Base-by-base conservation (phyloP, 2,888 invertebrate species). In the Vanessa cardui region DNA sequence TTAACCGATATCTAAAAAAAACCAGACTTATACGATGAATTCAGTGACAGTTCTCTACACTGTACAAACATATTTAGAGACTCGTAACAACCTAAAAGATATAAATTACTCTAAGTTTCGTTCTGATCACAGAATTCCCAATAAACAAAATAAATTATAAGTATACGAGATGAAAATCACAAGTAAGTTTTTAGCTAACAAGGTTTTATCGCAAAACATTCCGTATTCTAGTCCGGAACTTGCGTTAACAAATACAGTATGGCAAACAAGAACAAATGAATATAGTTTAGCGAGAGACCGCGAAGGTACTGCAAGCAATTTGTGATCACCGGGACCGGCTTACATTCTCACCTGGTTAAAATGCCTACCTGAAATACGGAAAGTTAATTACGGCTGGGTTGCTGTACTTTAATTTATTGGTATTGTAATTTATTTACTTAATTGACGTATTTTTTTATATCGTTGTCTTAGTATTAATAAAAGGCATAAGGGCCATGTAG, bases 201-300 rank as follows among this genome's bases (percentile, higher is more conserved):
- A 61, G 33, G 56, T 46, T 66, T 66, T 60, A 54, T 64, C 45
- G 45, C 54, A 64, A 49, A 49, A 54, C 60, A 60, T 68, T 56
- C 15, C 49, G 56, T 74, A 70, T 68, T 72, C 76, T 81, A 73
- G 39, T 44, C 72, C 64, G 66, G 66, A 82, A 82, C 76, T 80
- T 77, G 73, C 75, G 78, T 82, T 77, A 79, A 82, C 80, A 81
- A 80, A 82, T 80, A 79, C 76, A 73, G 75, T 77, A 78, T 76
- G 77, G 80, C 80, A 83, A 85, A 84, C 82, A 78, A 83, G 82
- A 82, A 87, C 83, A 84, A 85, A 87, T 87, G 79, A 81, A 80
- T 84, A 83, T 79, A 83, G 84, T 84, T 85, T 83, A 85, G 79
- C 76, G 77, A 79, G 79, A 78, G 81, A 85, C 86, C 84, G 79